Conservation (phyloP, 2,888 invertebrate species). For the Euzophera pinguis region DNA sequence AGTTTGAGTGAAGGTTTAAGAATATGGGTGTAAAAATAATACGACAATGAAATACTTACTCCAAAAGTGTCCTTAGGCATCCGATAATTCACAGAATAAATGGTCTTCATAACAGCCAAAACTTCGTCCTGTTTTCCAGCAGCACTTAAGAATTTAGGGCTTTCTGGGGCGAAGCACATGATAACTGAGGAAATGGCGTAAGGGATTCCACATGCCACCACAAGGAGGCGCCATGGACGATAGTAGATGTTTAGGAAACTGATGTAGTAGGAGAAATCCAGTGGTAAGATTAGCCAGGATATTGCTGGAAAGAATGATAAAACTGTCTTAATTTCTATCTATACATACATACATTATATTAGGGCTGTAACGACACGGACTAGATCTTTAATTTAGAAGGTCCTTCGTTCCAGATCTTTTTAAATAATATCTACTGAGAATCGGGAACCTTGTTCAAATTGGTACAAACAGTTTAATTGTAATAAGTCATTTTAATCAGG, state of each 20-base stretch:
- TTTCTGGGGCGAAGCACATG: constrained; percentile 84
- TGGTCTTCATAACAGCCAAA: constrained; percentile 62
- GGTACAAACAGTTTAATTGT: no score
- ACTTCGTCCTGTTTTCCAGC: constrained; percentile 81
- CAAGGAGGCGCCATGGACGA: constrained; percentile 87
- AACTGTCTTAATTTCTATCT: no score
- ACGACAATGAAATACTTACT: constrained; percentile 34
- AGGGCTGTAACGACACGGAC: no score
- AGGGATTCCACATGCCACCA: constrained; percentile 83
- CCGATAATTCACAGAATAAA: constrained; percentile 56
- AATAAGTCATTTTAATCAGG: no score
- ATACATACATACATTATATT: no score
- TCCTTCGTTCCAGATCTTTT: no score
- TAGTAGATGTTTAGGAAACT: constrained; percentile 74
- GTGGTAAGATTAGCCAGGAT: constrained; percentile 84
- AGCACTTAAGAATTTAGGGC: constrained; percentile 87
- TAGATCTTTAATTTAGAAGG: no score
- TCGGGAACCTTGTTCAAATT: no score
- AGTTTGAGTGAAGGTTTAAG: no score
- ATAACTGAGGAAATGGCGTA: constrained; percentile 81
- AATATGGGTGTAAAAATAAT: no score
- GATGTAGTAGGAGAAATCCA: constrained; percentile 66
- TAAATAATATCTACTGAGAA: no score
- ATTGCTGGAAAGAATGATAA: constrained; percentile 78
- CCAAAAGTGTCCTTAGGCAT: constrained; percentile 48